These are phyloP conservation scores for Nettapus auritus DNA, from an alignment of 2,113 vertebrate genomes.

Conservation along the genomic window DNA sequence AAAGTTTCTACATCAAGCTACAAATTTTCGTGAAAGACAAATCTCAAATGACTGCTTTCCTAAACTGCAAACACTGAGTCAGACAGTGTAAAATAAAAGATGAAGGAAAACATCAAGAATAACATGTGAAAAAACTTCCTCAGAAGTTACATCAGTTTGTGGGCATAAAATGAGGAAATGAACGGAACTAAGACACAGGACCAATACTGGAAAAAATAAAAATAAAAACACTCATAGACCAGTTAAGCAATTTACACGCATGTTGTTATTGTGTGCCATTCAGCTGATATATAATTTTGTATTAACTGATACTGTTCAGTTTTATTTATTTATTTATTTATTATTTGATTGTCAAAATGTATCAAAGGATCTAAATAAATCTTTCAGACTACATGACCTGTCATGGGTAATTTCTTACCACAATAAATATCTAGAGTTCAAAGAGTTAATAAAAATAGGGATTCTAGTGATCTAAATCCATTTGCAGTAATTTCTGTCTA, in stretches of 20 bases:
- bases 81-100: background rate
- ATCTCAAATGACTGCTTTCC: background rate
- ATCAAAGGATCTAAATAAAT: constrained; percentile 14
- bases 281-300: background rate
- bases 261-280: background rate
- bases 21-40: background rate
- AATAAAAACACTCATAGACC: background rate
- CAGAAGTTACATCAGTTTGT: background rate
- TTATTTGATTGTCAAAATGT: background rate
- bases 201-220: background rate
- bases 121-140: background rate
- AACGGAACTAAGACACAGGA: background rate
- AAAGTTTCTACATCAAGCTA: background rate
- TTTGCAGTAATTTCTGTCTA: constrained; percentile 65
- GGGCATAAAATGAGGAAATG: background rate
- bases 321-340: background rate
- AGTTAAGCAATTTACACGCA: background rate
- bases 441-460: constrained; percentile 65
- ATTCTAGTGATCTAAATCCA: constrained; percentile 57
- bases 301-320: background rate
- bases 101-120: background rate
- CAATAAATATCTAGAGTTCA: constrained; percentile 50
- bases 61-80: background rate
- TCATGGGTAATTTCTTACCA: constrained; percentile 27
- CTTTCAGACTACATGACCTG: background rate